Conservation (phyloP, 2,113 vertebrate genomes). For the Cololabis saira region DNA sequence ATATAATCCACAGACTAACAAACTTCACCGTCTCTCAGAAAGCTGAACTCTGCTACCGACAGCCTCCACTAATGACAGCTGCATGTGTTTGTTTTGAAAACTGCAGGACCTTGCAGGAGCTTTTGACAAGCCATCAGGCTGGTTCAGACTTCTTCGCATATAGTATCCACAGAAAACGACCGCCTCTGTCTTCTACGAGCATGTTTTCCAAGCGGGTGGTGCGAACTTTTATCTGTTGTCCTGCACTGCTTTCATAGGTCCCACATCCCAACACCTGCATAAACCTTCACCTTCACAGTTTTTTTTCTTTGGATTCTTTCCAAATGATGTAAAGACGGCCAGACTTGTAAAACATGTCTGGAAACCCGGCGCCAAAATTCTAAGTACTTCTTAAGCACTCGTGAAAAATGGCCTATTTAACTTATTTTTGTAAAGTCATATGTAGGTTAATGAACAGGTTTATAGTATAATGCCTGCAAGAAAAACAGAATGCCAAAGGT, state of each 20-base stretch:
- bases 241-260: conserved; percentile 37
- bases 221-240: conserved; percentile 47
- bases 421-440: conserved; percentile 9
- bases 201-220: neutral
- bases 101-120: neutral
- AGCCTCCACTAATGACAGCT: conserved; percentile 29
- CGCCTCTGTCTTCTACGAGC: conserved; percentile 17
- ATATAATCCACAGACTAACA: neutral
- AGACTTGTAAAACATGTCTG: conserved; percentile 55
- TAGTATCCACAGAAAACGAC: conserved; percentile 9
- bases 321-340: conserved; percentile 60
- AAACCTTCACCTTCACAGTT: conserved; percentile 21
- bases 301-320: conserved; percentile 66
- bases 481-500: neutral
- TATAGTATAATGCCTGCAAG: neutral
- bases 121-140: conserved; percentile 15
- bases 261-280: conserved; percentile 50
- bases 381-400: conserved; percentile 7
- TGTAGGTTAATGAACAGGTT: neutral
- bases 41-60: conserved; percentile 31
- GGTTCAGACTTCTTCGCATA: neutral
- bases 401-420: conserved; percentile 31
- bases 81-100: conserved; percentile 44
- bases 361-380: conserved; percentile 42
- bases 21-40: conserved; percentile 40